These are phyloP conservation scores for Chrosomus eos DNA, from an alignment of 2,797 vertebrate species.

Conservation along the genomic window DNA sequence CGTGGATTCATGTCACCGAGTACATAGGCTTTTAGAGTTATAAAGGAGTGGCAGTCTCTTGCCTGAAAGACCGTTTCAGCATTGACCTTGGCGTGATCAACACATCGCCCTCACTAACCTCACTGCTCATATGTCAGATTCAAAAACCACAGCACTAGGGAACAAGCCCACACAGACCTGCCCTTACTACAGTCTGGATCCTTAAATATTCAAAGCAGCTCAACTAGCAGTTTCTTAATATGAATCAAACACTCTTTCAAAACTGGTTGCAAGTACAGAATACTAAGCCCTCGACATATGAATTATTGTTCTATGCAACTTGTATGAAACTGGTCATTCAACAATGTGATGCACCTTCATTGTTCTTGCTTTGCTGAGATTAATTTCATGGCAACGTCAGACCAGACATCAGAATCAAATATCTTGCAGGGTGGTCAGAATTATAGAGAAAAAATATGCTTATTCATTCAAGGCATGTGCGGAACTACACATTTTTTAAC, in stretches of 20 bases:
- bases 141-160: not conserved
- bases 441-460: not conserved
- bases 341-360: not conserved
- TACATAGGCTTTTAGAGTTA: slow-evolving; percentile 10
- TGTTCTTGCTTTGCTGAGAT: not conserved
- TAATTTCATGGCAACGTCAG: not conserved
- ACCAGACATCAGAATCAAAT: not conserved
- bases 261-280: not conserved
- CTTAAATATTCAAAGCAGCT: slow-evolving; percentile 1
- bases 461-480: too few relatives aligned
- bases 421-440: not conserved
- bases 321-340: not conserved
- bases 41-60: slow-evolving; percentile 4
- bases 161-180: slow-evolving; percentile 7
- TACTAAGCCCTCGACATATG: not conserved
- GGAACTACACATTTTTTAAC: not conserved
- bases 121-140: slow-evolving; percentile 1
- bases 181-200: not conserved
- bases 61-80: not conserved
- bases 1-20: not conserved
- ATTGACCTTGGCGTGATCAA: slow-evolving; percentile 7
- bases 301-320: not conserved
- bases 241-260: slow-evolving; percentile 6
- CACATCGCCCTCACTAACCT: slow-evolving; percentile 7
- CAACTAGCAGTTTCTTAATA: slow-evolving; percentile 15